A percentile compares a stretch with the other conserved stretches of the same genome.
Evolutionary conservation across 2,797 vertebrate genomes (phyloP).

Genomic region (Erpetoichthys calabaricus): DNA sequence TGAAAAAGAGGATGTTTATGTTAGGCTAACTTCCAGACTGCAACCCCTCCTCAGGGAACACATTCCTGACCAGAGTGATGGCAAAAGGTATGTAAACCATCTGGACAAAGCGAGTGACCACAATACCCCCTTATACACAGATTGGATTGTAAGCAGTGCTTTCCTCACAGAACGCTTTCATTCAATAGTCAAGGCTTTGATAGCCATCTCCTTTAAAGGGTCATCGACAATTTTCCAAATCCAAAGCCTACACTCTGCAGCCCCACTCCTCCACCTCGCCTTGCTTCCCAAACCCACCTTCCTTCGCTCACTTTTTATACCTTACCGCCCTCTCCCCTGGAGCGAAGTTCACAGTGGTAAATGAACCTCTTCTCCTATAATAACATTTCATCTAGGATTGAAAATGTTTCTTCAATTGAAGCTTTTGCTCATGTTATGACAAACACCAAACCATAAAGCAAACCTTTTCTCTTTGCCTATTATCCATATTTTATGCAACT

Average conservation of each 20-base stretch:
- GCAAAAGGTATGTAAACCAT: slow-evolving; percentile 70
- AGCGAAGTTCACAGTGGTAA: slow-evolving; percentile 17
- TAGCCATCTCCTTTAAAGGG: slow-evolving; percentile 36
- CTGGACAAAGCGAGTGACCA: slow-evolving; percentile 56
- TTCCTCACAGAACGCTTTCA: slow-evolving; percentile 20
- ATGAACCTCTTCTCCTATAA: slow-evolving; percentile 1
- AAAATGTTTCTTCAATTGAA: slow-evolving; percentile 3
- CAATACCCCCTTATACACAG: slow-evolving; percentile 47
- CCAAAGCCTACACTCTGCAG: background rate
- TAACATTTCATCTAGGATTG: background rate
- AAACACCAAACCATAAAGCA: background rate
- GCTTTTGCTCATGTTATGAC: background rate
- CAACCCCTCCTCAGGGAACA: slow-evolving; percentile 53
- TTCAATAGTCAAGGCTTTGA: slow-evolving; percentile 23
- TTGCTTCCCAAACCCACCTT: background rate
- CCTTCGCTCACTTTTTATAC: slow-evolving; percentile 1
- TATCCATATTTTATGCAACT: no score
- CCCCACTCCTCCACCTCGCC: slow-evolving; percentile 10
- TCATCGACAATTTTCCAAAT: slow-evolving; percentile 20
- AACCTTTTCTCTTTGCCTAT: no score
- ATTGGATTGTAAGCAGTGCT: slow-evolving; percentile 2
- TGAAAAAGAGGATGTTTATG: slow-evolving; percentile 55
- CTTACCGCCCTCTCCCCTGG: slow-evolving; percentile 15
- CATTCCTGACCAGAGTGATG: slow-evolving; percentile 57
- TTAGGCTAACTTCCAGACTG: slow-evolving; percentile 64